Conservation (phyloP, 2,113 vertebrate species). For the Morphnarchus princeps region DNA sequence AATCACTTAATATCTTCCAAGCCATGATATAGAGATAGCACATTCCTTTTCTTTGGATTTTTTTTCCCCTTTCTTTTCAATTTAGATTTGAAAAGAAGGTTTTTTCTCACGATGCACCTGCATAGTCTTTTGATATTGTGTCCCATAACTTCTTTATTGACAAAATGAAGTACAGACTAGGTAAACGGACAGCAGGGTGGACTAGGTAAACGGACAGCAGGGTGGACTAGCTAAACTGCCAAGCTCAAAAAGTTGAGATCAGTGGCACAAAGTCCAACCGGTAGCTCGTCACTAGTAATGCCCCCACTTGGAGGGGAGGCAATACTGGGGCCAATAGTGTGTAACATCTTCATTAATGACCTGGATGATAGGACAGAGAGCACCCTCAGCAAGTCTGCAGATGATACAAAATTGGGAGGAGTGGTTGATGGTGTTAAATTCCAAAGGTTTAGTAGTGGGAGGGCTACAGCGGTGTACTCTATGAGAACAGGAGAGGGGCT, state of each 20-base stretch:
- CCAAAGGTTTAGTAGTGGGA: neutral
- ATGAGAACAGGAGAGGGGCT: neutral
- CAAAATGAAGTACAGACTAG: neutral
- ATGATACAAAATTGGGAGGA: neutral
- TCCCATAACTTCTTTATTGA: neutral
- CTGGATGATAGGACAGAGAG: neutral
- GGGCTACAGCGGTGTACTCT: neutral
- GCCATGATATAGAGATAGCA: neutral
- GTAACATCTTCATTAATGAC: neutral
- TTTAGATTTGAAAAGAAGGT: neutral
- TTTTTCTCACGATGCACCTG: neutral
- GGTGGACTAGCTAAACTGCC: neutral
- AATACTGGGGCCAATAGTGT: neutral
- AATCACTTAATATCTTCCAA: constrained; percentile 23
- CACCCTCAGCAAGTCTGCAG: neutral
- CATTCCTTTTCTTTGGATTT: neutral
- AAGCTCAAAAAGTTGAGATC: neutral
- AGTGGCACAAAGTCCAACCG: neutral
- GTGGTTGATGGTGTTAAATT: neutral
- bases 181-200: neutral
- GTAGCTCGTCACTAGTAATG: neutral
- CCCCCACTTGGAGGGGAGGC: neutral
- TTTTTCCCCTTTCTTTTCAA: neutral
- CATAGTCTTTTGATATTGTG: neutral
- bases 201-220: neutral